Conservation (phyloP, 2,113 vertebrate genomes). For the Megaceryle maxima region DNA sequence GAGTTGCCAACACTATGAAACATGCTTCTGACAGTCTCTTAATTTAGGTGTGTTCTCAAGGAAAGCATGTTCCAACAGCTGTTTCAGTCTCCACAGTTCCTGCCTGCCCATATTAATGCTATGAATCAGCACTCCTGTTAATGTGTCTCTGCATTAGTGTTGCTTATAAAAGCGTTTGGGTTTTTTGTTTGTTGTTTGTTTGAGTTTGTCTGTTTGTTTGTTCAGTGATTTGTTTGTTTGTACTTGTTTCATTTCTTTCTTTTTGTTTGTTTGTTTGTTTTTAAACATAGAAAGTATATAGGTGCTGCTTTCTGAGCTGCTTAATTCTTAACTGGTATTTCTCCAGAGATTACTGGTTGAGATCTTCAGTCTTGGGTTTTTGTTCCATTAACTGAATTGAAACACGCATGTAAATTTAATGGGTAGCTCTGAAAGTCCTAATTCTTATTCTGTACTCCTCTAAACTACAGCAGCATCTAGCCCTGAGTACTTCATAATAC, state of each 20-base stretch:
- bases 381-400: background rate
- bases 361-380: background rate
- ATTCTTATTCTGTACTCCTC: background rate
- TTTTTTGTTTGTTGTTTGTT: background rate
- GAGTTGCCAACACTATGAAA: slow-evolving; percentile 9
- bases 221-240: background rate
- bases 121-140: slow-evolving; percentile 48
- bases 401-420: background rate
- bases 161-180: background rate
- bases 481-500: background rate
- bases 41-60: slow-evolving; percentile 29
- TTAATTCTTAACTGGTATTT: background rate
- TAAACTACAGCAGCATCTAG: background rate
- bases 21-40: slow-evolving; percentile 32
- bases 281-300: background rate
- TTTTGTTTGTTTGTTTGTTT: background rate
- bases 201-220: background rate
- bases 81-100: background rate
- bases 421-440: background rate
- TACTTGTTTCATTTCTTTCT: background rate
- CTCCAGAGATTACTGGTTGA: background rate
- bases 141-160: slow-evolving; percentile 1
- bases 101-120: background rate
- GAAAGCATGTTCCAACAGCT: slow-evolving; percentile 38
- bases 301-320: background rate